Evolutionary conservation across 2,113 vertebrate genomes (phyloP).

Genomic region (Spheniscus mendiculus): DNA sequence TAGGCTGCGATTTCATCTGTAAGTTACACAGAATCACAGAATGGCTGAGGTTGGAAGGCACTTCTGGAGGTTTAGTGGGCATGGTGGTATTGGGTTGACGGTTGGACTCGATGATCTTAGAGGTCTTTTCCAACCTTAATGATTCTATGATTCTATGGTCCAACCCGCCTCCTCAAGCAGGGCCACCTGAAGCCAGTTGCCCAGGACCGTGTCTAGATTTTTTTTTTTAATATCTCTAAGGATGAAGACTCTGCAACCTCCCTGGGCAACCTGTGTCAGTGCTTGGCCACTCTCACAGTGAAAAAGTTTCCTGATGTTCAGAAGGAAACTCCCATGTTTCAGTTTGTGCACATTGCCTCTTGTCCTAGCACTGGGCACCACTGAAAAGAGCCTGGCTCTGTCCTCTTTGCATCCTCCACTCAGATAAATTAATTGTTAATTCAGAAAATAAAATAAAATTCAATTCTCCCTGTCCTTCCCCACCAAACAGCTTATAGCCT

Average conservation of each 20-base stretch:
- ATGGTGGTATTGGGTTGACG: too few relatives aligned
- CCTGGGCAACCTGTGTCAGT: background rate
- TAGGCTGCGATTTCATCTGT: background rate
- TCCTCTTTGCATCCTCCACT: background rate
- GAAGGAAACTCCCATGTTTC: background rate
- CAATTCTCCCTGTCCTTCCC: background rate
- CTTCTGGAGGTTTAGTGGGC: background rate
- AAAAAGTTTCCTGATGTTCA: background rate
- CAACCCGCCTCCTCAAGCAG: background rate
- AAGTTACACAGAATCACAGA: background rate
- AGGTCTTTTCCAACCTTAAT: too few relatives aligned
- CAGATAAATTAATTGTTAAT: background rate
- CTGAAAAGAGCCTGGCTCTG: background rate
- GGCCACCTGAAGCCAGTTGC: background rate
- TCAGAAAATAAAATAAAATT: background rate
- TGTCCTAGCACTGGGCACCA: background rate
- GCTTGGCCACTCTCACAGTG: background rate
- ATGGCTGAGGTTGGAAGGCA: background rate
- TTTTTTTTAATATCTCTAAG: background rate
- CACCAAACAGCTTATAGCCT: background rate
- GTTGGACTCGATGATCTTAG: too few relatives aligned
- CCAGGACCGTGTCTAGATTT: rapidly evolving
- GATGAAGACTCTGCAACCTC: background rate
- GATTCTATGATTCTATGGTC: background rate
- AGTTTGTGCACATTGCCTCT: background rate